phyloP scores from a whole-genome alignment of 1,140 invertebrate genomes.

The Bombus sylvicola region DNA sequence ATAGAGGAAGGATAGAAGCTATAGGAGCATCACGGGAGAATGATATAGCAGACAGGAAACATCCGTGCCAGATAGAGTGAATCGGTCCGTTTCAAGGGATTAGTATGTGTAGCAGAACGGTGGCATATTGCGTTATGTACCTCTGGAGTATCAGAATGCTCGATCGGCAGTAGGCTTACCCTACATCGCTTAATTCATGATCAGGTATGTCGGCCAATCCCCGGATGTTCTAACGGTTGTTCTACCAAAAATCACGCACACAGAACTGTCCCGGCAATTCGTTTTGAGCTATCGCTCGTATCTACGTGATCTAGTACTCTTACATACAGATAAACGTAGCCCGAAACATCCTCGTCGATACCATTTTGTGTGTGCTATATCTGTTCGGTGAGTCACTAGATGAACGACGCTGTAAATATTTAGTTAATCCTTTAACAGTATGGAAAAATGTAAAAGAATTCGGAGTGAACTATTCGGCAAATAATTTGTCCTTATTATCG shows the following conservation, averaged over 20 bases:
- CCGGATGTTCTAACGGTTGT: conserved; percentile 19
- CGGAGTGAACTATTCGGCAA: too few species aligned
- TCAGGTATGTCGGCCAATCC: conserved; percentile 49
- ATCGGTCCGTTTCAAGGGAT: conserved; percentile 61
- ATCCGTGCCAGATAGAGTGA: conserved; percentile 54
- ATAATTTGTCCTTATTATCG: too few species aligned
- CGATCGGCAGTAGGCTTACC: conserved; percentile 63
- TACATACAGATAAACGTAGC: background rate
- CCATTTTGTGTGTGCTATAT: accelerated
- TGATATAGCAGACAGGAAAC: conserved; percentile 43
- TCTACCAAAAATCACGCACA: conserved; percentile 45
- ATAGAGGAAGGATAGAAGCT: too few species aligned
- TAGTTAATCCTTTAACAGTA: too few species aligned
- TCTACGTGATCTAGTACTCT: conserved; percentile 28
- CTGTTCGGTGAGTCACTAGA: background rate
- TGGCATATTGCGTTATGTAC: conserved; percentile 63
- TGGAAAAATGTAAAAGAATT: too few species aligned
- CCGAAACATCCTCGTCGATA: background rate
- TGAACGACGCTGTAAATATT: background rate
- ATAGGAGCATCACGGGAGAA: background rate
- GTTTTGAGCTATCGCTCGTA: conserved; percentile 29
- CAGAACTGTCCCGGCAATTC: conserved; percentile 17
- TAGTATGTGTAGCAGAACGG: conserved; percentile 52
- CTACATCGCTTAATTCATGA: conserved; percentile 58
- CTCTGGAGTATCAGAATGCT: conserved; percentile 51